phyloP scores from a whole-genome alignment of 2,113 vertebrate species.

The Ameiurus melas region DNA sequence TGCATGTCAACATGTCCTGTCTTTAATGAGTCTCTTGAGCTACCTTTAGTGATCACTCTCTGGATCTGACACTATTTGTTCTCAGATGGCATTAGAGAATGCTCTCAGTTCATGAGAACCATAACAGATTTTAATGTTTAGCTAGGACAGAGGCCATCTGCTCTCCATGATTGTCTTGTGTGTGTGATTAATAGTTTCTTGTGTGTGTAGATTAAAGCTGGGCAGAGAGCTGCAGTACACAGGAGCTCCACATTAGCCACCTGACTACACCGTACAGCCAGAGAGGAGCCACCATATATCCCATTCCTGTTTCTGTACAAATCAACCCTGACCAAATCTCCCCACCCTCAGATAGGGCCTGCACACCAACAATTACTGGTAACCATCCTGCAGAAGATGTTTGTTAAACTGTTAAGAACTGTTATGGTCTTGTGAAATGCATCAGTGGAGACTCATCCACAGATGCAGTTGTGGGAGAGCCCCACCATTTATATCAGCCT shows the following conservation, averaged over 20 bases:
- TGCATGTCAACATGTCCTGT: constrained; percentile 40
- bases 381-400: constrained; percentile 8
- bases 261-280: constrained; percentile 88
- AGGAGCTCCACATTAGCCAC: constrained; percentile 96
- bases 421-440: neutral
- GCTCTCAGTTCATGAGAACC: constrained; percentile 35
- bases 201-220: constrained; percentile 86
- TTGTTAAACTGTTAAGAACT: neutral
- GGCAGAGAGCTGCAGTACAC: constrained; percentile 92
- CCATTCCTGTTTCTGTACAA: constrained; percentile 31
- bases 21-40: constrained; percentile 15
- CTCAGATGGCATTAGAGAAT: neutral
- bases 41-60: neutral
- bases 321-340: constrained; percentile 82
- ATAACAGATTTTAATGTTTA: constrained; percentile 13
- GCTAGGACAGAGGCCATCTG: neutral
- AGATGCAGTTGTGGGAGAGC: neutral
- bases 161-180: constrained; percentile 27
- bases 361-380: constrained; percentile 42
- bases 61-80: neutral
- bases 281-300: constrained; percentile 24
- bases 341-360: constrained; percentile 62
- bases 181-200: constrained; percentile 31
- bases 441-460: neutral
- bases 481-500: neutral